Conservation (phyloP, 2,113 vertebrate genomes). For the Gobio gobio region DNA sequence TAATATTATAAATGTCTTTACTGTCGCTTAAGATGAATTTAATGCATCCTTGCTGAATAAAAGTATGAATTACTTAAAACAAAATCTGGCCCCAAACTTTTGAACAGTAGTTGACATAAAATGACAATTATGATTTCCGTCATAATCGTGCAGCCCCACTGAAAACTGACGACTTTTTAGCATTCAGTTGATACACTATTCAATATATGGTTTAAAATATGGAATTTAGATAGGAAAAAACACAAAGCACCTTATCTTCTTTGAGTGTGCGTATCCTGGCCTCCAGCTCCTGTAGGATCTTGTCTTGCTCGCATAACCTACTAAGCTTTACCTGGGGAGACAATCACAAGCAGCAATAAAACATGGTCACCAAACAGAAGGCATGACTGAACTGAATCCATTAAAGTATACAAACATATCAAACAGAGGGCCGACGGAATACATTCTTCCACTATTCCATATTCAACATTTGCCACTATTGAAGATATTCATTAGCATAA, state of each 20-base stretch:
- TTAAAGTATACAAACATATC: not conserved
- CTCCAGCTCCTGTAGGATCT: conserved; percentile 94
- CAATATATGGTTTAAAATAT: not conserved
- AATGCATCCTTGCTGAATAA: not conserved
- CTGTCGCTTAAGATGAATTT: not conserved
- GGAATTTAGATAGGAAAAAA: not conserved
- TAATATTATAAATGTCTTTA: not conserved
- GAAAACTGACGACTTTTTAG: not conserved
- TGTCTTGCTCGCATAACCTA: conserved; percentile 94
- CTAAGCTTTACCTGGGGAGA: conserved; percentile 89
- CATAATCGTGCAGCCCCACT: not conserved
- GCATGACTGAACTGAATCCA: not conserved
- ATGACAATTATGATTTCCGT: not conserved
- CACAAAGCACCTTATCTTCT: conserved; percentile 87
- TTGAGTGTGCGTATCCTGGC: conserved; percentile 90
- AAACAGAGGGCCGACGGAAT: conserved; percentile 8
- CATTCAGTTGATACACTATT: not conserved
- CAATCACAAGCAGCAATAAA: conserved; percentile 19
- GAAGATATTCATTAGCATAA: conserved; percentile 50
- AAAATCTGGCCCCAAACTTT: not conserved
- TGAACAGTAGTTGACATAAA: not conserved
- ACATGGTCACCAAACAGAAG: conserved; percentile 11
- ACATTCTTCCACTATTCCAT: conserved; percentile 25
- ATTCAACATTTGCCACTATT: conserved; percentile 36
- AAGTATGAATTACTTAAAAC: not conserved